Base-by-base conservation (phyloP, 2,797 vertebrate species). In the Lepilemur ruficaudatus region DNA sequence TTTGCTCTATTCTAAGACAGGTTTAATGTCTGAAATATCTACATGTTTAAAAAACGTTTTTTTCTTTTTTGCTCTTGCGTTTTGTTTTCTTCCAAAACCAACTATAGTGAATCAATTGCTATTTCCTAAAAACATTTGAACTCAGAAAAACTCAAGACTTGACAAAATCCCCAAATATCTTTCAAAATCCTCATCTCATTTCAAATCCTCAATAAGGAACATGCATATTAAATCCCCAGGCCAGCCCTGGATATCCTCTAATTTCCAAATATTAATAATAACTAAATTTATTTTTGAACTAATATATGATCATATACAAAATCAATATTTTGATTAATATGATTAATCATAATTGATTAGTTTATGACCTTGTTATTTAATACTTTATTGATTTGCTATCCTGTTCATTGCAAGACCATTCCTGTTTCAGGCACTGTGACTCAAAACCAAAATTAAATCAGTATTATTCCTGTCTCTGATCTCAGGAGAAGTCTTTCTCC, bases 41-140 rank as follows among this genome's bases (percentile, higher is more conserved):
- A n/a, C 5, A 50, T 46, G 38, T 35, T 89, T 59, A 72, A 76
- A 91, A 38, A 38, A 4, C 38, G 38, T 43, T 13, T 63, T 57
- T 57, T 3, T 50, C 23, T 11, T 13, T 57, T 35, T 38, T 59
- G 22, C 14, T 79, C 23, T 55, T 79, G 25, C 12, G 14, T 46
- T 63, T 46, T 61, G 12, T 38, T 72, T 83, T 25, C 20, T 63
- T 11, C 15, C 32, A 5, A 69, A 90, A 65, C 23, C 22, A 84
- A 43, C 46, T 89, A 4, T 52, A 75, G 6, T 55, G 38, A 50
- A 25, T 57, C 50, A 35, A 20, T 35, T 72, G 52, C 30, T 78
- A 82, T 89, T 89, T 86, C 32, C 59, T 86, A 52, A 57, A 92
- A 82, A 13, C 57, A 87, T 88, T 88, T 79, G 38, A 92, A 88